phyloP scores from a whole-genome alignment of 2,888 invertebrate genomes.

The Ethmia dodecea region DNA sequence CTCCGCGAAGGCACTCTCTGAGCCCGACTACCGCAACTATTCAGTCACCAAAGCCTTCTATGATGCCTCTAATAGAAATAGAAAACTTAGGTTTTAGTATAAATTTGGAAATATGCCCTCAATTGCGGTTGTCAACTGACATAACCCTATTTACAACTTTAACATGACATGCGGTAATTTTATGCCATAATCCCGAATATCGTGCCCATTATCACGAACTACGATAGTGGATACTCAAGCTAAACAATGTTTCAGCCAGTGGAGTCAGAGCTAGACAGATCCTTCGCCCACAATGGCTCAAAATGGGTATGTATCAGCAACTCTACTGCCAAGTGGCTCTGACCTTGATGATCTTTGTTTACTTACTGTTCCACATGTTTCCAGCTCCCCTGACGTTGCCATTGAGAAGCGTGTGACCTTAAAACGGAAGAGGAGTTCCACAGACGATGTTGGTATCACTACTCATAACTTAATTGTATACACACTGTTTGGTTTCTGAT shows the following conservation, averaged over 20 bases:
- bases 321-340: slow-evolving; percentile 30
- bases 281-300: slow-evolving; percentile 58
- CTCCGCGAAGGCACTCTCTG: slow-evolving; percentile 33
- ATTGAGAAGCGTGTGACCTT: slow-evolving; percentile 53
- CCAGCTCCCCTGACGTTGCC: slow-evolving; percentile 56
- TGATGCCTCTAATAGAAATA: slow-evolving; percentile 27
- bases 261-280: slow-evolving; percentile 39
- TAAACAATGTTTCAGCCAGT: slow-evolving; percentile 46
- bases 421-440: slow-evolving; percentile 66
- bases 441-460: slow-evolving; percentile 59
- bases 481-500: neutral
- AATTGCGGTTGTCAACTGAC: slow-evolving; percentile 69
- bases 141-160: slow-evolving; percentile 73
- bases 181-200: slow-evolving; percentile 39
- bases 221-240: slow-evolving; percentile 26
- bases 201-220: slow-evolving; percentile 25
- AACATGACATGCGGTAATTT: slow-evolving; percentile 75
- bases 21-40: slow-evolving; percentile 26
- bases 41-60: slow-evolving; percentile 19
- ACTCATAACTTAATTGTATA: slow-evolving; percentile 1
- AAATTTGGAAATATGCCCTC: slow-evolving; percentile 45
- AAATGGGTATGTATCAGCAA: slow-evolving; percentile 62
- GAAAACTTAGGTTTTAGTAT: slow-evolving; percentile 27
- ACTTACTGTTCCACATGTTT: slow-evolving; percentile 43
- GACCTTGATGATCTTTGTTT: slow-evolving; percentile 57